Evolutionary conservation across 2,888 invertebrate genomes (phyloP), one percentile per base, ranked within the genome.

Genomic region (Euzetes globulus): DNA sequence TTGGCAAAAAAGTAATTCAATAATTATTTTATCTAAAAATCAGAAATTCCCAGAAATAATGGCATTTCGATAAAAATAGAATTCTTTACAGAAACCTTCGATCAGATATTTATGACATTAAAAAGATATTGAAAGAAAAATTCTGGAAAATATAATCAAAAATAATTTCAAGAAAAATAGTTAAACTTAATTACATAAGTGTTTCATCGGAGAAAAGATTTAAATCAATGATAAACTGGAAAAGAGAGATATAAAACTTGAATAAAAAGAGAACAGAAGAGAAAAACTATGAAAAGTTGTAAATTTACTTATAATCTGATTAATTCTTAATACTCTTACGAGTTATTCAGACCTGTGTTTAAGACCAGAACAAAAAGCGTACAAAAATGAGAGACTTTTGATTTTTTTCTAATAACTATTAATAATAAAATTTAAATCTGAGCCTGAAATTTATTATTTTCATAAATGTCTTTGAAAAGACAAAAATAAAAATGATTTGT

Each of bases 91-190:
- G 7, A 11, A 41, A 41, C 7, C 1, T 9, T 11, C 41, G 41
- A 41, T 41, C 41, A 41, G 41, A 41, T 41, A 41, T 41, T 41
- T 41, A 41, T 41, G 7, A 41, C 11, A 41, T 41, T 7, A 41
- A 41, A 41, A 7, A 41, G 41, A 41, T 4, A 33, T 9, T 33
- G 5, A 29, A 45, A 33, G 33, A 33, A 33, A 9, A 41, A 41
- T 41, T 41, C 13, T 33, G 33, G 5, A 47, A 41, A 41, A 50
- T 11, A 29, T 55, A 27, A 52, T 13, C 72, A 72, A 63, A 1
- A 71, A 73, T 70, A 65, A 33, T 41, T 19, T 63, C 3, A 65
- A 71, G 58, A 41, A 41, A 41, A 41, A 41, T 13, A 41, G 41
- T 41, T 41, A 41, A 41, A 41, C 41, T 41, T 11, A 41, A 41